Evolutionary conservation across 2,797 vertebrate species (phyloP).

Genomic region (Danio kyathit): DNA sequence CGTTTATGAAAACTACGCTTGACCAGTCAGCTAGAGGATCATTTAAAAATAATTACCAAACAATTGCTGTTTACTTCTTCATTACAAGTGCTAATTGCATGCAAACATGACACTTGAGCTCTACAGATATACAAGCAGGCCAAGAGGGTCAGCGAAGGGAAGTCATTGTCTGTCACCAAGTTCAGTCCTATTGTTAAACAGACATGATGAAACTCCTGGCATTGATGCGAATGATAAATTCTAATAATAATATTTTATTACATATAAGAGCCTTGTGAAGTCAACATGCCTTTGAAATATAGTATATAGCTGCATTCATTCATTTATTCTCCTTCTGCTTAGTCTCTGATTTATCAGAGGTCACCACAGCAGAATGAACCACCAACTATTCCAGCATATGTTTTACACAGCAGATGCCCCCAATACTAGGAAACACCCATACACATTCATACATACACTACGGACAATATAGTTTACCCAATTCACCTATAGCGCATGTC

Average conservation of each 20-base stretch:
- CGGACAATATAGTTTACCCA: too few relatives aligned
- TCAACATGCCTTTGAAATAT: background rate
- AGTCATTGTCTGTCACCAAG: background rate
- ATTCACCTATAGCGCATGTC: too few relatives aligned
- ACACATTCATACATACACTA: too few relatives aligned
- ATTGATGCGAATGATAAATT: background rate
- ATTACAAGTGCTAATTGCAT: background rate
- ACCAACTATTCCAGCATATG: too few relatives aligned
- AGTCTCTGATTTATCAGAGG: too few relatives aligned
- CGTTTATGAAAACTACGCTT: background rate
- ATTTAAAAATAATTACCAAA: background rate
- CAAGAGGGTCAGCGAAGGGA: background rate
- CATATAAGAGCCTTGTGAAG: background rate
- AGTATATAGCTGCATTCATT: too few relatives aligned
- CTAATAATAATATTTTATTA: background rate
- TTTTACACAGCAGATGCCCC: too few relatives aligned
- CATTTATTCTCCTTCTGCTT: too few relatives aligned
- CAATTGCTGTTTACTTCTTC: background rate
- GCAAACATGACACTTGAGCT: background rate
- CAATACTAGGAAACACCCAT: too few relatives aligned
- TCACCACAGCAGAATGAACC: too few relatives aligned
- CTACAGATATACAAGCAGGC: background rate
- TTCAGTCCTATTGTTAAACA: background rate
- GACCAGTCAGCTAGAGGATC: background rate
- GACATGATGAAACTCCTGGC: background rate